Percentiles rank a stretch among this genome's conserved stretches.
Conservation (phyloP, 1,140 invertebrate genomes). For the Oedothorax gibbosus region DNA sequence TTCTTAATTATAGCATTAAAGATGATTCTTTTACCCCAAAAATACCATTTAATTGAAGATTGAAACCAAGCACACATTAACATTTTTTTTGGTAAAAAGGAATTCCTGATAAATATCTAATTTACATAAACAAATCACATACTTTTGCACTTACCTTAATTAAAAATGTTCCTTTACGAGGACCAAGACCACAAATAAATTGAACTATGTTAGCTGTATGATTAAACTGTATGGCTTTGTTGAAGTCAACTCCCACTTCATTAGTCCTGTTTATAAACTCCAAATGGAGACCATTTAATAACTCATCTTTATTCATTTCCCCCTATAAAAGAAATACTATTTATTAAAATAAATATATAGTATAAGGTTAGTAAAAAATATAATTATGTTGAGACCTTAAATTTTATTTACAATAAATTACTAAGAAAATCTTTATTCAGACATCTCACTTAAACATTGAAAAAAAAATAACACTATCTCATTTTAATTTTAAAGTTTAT, state of each 20-base stretch:
- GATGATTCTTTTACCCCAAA: too few relatives aligned
- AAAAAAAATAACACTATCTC: too few relatives aligned
- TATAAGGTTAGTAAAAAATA: too few relatives aligned
- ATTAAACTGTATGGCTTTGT: conserved; percentile 87
- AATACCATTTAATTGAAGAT: too few relatives aligned
- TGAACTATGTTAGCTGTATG: conserved; percentile 93
- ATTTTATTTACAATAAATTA: too few relatives aligned
- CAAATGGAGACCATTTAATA: conserved; percentile 85
- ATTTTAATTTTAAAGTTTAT: too few relatives aligned
- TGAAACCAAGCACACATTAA: too few relatives aligned
- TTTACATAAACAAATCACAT: background rate
- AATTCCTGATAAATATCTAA: background rate
- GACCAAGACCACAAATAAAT: conserved; percentile 97
- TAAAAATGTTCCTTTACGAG: conserved; percentile 91
- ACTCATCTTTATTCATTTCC: conserved; percentile 84
- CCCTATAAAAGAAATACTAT: conserved; percentile 73
- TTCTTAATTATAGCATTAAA: too few relatives aligned
- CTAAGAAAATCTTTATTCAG: too few relatives aligned
- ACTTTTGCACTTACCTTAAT: conserved; percentile 69
- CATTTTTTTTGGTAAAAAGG: too few relatives aligned
- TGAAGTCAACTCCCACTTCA: conserved; percentile 99
- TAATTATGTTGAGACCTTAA: too few relatives aligned
- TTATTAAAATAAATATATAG: background rate
- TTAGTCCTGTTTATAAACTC: conserved; percentile 95
- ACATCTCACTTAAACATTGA: too few relatives aligned